Percentiles rank a stretch among this genome's conserved stretches.
These are phyloP conservation scores for Tetragnatha montana DNA, from an alignment of 2,888 invertebrate species.

Conservation along the genomic window DNA sequence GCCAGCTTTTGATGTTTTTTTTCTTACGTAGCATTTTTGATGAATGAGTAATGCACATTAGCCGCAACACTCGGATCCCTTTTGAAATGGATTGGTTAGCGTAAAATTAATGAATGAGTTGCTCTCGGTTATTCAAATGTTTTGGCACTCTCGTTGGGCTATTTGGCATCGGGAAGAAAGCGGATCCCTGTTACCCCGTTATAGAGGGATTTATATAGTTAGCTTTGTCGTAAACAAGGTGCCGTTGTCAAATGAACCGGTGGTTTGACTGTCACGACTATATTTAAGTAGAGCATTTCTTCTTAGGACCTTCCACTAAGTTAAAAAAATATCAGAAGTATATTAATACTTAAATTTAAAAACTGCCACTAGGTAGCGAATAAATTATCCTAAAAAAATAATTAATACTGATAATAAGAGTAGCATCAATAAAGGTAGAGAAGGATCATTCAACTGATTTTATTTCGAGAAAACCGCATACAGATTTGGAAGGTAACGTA, in stretches of 20 bases:
- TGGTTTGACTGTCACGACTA: too few species aligned
- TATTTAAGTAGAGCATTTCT: too few species aligned
- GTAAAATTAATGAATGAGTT: neutral
- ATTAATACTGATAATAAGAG: neutral
- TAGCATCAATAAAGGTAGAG: too few species aligned
- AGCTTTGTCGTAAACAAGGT: too few species aligned
- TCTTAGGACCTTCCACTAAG: too few species aligned
- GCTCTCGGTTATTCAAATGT: neutral
- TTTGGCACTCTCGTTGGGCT: neutral
- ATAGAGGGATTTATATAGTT: too few species aligned
- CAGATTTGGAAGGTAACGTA: too few species aligned
- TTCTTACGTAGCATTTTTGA: neutral
- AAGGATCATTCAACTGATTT: too few species aligned
- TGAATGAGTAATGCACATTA: neutral
- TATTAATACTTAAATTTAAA: neutral
- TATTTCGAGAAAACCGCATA: too few species aligned
- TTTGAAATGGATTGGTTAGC: neutral
- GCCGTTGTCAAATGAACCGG: too few species aligned
- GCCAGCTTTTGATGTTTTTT: neutral
- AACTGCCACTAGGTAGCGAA: neutral
- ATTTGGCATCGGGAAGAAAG: too few species aligned
- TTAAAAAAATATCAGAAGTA: neutral
- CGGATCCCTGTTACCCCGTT: too few species aligned
- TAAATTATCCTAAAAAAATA: neutral
- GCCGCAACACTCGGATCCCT: neutral